phyloP scores from a whole-genome alignment of 2,888 invertebrate genomes.

The Spicauda simplicius region DNA sequence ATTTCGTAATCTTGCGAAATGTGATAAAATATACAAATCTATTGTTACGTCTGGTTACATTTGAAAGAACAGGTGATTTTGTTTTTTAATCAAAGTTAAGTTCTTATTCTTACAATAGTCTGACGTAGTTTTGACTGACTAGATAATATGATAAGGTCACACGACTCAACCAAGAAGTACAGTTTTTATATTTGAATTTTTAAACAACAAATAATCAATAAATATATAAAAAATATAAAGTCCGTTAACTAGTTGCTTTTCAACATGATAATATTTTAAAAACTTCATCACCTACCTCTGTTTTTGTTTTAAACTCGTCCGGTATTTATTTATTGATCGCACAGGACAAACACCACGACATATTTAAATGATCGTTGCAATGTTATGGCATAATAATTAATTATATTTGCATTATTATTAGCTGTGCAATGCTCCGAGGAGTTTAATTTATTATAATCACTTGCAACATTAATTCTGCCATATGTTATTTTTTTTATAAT shows the following conservation, averaged over 20 bases:
- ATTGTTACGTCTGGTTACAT: conserved; percentile 1
- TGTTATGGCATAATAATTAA: conserved; percentile 6
- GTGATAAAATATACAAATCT: neutral
- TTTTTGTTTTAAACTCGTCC: too few relatives aligned
- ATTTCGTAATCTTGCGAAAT: neutral
- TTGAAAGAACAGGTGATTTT: neutral
- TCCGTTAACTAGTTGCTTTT: too few relatives aligned
- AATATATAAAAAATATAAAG: too few relatives aligned
- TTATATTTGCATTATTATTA: conserved; percentile 3
- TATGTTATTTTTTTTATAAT: neutral
- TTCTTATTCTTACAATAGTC: neutral
- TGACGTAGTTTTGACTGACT: neutral
- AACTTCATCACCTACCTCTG: too few relatives aligned
- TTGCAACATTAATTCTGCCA: neutral
- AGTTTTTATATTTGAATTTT: too few relatives aligned
- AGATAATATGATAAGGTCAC: too few relatives aligned
- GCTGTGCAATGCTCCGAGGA: conserved; percentile 11
- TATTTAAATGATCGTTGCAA: conserved; percentile 2
- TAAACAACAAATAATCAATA: too few relatives aligned
- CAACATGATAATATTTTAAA: too few relatives aligned
- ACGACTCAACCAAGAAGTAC: too few relatives aligned
- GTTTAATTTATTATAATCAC: conserved; percentile 3
- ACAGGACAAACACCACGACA: neutral
- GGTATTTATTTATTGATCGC: too few relatives aligned
- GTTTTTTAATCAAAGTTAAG: neutral